A percentile compares a stretch with the other conserved stretches of the same genome.
These are phyloP conservation scores for Netelia melanura DNA, from an alignment of 2,888 invertebrate genomes.

Conservation along the genomic window DNA sequence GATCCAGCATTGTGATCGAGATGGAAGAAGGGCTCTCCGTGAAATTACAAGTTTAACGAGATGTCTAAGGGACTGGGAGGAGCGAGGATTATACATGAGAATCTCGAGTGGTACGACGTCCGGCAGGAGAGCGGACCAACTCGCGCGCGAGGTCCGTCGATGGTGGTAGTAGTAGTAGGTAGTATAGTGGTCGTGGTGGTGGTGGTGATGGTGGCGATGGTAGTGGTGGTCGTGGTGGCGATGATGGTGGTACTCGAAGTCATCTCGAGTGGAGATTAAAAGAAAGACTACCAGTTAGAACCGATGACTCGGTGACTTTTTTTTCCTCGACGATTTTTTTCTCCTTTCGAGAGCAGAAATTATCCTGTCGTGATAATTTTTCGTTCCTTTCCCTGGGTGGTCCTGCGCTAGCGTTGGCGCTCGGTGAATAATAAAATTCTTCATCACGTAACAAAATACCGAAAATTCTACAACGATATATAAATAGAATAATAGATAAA, in stretches of 20 bases:
- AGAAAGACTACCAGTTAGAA: slow-evolving; percentile 84
- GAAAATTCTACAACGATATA: neutral
- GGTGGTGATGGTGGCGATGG: slow-evolving; percentile 27
- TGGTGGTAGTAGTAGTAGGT: neutral
- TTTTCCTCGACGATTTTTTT: slow-evolving; percentile 51
- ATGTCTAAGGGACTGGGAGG: neutral
- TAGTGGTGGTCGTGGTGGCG: slow-evolving; percentile 14
- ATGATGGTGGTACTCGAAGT: slow-evolving; percentile 58
- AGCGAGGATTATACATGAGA: slow-evolving; percentile 54
- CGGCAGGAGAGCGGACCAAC: slow-evolving; percentile 18
- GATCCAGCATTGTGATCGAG: slow-evolving; percentile 15
- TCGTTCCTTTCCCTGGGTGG: slow-evolving; percentile 79
- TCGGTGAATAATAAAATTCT: slow-evolving; percentile 30
- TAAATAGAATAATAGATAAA: neutral
- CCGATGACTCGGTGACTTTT: slow-evolving; percentile 83
- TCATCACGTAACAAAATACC: neutral
- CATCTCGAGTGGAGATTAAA: slow-evolving; percentile 82
- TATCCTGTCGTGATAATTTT: slow-evolving; percentile 79
- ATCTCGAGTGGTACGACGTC: slow-evolving; percentile 61
- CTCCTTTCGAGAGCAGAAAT: slow-evolving; percentile 78
- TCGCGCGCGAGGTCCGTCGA: slow-evolving; percentile 16
- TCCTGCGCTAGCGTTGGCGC: slow-evolving; percentile 68
- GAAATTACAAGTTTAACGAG: slow-evolving; percentile 29
- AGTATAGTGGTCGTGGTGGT: slow-evolving; percentile 11
- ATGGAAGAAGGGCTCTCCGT: slow-evolving; percentile 21